Evolutionary conservation across 2,888 invertebrate genomes (phyloP), one percentile per base, ranked within the genome.

Genomic region (Urechis unicinctus): DNA sequence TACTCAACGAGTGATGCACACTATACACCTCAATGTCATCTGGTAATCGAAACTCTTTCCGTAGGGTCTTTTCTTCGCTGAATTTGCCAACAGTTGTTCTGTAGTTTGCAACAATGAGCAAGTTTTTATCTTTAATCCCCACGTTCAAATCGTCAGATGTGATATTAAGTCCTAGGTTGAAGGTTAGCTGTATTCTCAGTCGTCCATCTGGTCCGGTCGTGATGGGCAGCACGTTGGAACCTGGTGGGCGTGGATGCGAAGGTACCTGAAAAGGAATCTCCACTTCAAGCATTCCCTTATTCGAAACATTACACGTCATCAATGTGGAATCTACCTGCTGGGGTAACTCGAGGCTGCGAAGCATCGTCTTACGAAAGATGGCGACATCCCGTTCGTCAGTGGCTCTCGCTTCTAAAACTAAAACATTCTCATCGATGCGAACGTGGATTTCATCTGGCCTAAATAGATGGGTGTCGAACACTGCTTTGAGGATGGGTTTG

Each of bases 251-350:
- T 42, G 51, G 53, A 24, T 55, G 59, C 1, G 61, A 61, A 1
- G 65, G 65, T 21, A 65, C 50, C 52, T 63, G 64, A 54, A 65
- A 64, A n/a, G 65, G 65, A 60, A 65, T 64, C 47, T 65, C 65
- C 25, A 65, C 55, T 22, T 57, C 55, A 21, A 65, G 58, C 17
- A 60, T 31, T n/a, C 62, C 56, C 3, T 61, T 54, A 6, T 60
- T 25, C 26, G 49, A 53, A 41, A 65, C 53, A 9, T 60, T 55
- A 42, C 62, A 59, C 42, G 60, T 62, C 58, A 65, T 58, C 58
- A 61, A 57, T 42, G 57, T 60, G 50, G 57, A 49, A 53, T 65
- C 64, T 28, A 62, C 65, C 53, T 61, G 53, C 29, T 55, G 51
- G 9, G 65, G 65, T 30, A 65, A 53, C 42, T 65, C 61, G 36